phyloP scores from a whole-genome alignment of 2,113 vertebrate species.

The Oenanthe melanoleuca region DNA sequence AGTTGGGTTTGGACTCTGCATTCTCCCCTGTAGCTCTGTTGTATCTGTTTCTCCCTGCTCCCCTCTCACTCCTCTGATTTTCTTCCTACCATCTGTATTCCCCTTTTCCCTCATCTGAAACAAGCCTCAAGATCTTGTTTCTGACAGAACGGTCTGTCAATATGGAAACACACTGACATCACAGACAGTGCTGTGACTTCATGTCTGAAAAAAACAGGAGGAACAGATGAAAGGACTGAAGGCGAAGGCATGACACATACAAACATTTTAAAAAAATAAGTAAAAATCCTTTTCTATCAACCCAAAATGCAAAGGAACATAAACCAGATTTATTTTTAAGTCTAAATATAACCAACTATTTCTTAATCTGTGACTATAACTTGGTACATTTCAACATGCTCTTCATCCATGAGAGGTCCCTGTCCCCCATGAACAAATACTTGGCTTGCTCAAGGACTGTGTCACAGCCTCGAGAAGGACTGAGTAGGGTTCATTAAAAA shows the following conservation, averaged over 20 bases:
- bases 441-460: neutral
- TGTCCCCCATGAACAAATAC: neutral
- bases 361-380: neutral
- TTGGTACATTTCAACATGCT: neutral
- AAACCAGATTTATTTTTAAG: slow-evolving; percentile 22
- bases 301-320: neutral
- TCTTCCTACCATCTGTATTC: slow-evolving; percentile 56
- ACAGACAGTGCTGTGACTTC: slow-evolving; percentile 66
- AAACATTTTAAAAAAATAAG: slow-evolving; percentile 34
- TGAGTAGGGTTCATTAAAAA: neutral
- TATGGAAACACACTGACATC: slow-evolving; percentile 66
- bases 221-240: slow-evolving; percentile 61
- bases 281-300: slow-evolving; percentile 14
- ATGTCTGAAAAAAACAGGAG: slow-evolving; percentile 61
- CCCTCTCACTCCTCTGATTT: slow-evolving; percentile 36
- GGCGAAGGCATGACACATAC: slow-evolving; percentile 19
- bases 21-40: neutral
- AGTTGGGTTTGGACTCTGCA: neutral
- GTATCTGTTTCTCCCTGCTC: neutral
- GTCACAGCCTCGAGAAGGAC: neutral
- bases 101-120: slow-evolving; percentile 63
- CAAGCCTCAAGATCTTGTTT: slow-evolving; percentile 63
- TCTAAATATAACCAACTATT: slow-evolving; percentile 18
- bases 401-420: neutral
- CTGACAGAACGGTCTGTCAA: slow-evolving; percentile 65